Evolutionary conservation across 2,888 invertebrate genomes (phyloP), one percentile per base, ranked within the genome.

Genomic region (Emmelina monodactyla): DNA sequence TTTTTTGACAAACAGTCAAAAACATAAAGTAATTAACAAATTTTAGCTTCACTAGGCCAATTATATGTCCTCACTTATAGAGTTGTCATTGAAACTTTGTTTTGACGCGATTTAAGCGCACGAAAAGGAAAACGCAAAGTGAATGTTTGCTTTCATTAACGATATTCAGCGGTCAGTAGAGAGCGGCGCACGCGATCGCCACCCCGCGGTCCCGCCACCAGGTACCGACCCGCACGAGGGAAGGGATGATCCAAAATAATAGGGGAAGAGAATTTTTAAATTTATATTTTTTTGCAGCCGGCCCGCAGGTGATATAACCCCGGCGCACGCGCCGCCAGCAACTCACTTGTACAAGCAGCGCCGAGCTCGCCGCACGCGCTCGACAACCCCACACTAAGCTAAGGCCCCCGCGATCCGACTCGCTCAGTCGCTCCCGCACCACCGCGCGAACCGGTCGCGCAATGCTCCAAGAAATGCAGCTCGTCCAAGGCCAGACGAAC

Each of bases 191-290:
- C 78, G 78, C 76, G 78, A 73, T 68, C 56, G 59, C 51, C 50
- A 49, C 42, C 51, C 55, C 44, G 52, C 51, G n/a, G n/a, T 54
- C 50, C 45, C 58, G 46, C 63, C 53, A 57, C 78, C 76, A 78
- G 79, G 79, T 78, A 79, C 78, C 57, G 60, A 65, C 76, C 69
- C 72, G 75, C 69, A 75, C 53, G 50, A 54, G 68, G 73, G 79
- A 72, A 79, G 79, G 79, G 78, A 78, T 79, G 79, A 70, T 73
- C 75, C 67, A 76, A 78, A 79, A 79, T 78, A 78, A 79, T 78
- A 79, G 76, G 79, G 79, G 78, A 78, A 76, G 78, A 76, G 73
- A 75, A 75, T 73, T 79, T 76, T 71, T 60, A 76, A 76, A 70
- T 72, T 72, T 72, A 71, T 73, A 69, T 78, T 79, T 79, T 25